Evolutionary conservation across 2,797 vertebrate species (phyloP).

Genomic region (Podarcis siculus): DNA sequence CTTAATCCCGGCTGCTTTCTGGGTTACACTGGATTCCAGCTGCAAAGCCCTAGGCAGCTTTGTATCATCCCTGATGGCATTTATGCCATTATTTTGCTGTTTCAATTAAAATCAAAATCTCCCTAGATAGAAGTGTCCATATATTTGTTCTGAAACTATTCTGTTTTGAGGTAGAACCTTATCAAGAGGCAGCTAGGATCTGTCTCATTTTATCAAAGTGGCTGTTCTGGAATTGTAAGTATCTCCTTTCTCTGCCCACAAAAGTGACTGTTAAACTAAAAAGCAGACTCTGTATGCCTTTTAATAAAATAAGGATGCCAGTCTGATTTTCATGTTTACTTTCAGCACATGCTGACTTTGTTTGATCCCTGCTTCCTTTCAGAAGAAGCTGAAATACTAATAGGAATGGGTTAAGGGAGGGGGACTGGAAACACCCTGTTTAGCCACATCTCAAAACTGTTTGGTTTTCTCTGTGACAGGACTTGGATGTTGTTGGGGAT

Average conservation of each 20-base stretch:
- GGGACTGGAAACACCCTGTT: neutral
- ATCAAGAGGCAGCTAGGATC: neutral
- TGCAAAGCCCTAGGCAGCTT: neutral
- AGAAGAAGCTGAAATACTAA: neutral
- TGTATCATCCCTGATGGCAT: neutral
- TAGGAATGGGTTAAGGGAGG: neutral
- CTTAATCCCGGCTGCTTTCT: neutral
- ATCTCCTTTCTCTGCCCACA: neutral
- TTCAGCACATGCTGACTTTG: neutral
- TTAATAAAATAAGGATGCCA: neutral
- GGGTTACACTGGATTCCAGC: neutral
- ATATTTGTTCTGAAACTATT: neutral
- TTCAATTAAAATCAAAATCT: neutral
- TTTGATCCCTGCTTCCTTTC: neutral
- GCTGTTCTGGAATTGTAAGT: neutral
- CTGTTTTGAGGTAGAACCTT: neutral
- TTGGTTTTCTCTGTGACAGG: slow-evolving; percentile 74
- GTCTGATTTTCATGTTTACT: neutral
- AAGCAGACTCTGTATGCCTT: neutral
- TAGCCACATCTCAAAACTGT: neutral
- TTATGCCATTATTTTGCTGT: neutral
- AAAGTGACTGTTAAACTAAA: neutral
- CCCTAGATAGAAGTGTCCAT: neutral
- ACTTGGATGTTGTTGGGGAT: slow-evolving; percentile 95
- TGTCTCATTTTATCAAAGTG: neutral